phyloP scores from a whole-genome alignment of 2,888 invertebrate genomes.

The Leptopilina drosophilae region DNA sequence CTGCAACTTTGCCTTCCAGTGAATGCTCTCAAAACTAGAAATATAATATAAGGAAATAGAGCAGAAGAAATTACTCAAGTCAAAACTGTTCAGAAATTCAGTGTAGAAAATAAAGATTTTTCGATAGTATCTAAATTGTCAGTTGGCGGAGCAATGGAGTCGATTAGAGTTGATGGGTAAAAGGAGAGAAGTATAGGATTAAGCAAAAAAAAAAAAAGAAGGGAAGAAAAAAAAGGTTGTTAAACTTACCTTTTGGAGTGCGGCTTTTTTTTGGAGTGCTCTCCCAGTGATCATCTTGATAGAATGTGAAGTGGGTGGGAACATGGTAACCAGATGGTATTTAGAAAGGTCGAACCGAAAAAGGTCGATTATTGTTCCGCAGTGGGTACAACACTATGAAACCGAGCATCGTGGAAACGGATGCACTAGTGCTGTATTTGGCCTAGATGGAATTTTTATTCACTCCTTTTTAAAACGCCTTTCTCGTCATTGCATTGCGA shows the following conservation, averaged over 20 bases:
- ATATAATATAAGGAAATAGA: conserved; percentile 22
- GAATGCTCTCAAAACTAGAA: conserved; percentile 1
- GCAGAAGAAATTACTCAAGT: conserved; percentile 1
- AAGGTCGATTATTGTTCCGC: conserved; percentile 57
- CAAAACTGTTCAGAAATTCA: neutral
- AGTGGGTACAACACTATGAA: conserved; percentile 35
- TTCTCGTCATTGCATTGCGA: conserved; percentile 38
- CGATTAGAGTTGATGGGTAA: too few relatives aligned
- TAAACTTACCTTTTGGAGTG: too few relatives aligned
- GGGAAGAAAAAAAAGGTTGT: too few relatives aligned
- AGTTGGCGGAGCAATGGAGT: too few relatives aligned
- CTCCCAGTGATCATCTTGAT: conserved; percentile 11
- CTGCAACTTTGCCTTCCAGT: conserved; percentile 3
- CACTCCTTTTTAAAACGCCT: conserved; percentile 28
- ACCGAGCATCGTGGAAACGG: conserved; percentile 47
- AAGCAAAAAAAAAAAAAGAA: too few relatives aligned
- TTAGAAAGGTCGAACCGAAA: conserved; percentile 61
- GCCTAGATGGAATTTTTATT: conserved; percentile 39
- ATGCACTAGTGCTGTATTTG: conserved; percentile 41
- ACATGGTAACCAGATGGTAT: conserved; percentile 50
- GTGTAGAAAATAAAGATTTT: neutral
- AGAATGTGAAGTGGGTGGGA: conserved; percentile 23
- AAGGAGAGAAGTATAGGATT: too few relatives aligned
- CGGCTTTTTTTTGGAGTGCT: neutral
- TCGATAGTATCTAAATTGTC: neutral